Percentiles rank a stretch among this genome's conserved stretches.
These are phyloP conservation scores for Neoitamus cyanurus DNA, from an alignment of 2,888 invertebrate genomes.

Conservation along the genomic window DNA sequence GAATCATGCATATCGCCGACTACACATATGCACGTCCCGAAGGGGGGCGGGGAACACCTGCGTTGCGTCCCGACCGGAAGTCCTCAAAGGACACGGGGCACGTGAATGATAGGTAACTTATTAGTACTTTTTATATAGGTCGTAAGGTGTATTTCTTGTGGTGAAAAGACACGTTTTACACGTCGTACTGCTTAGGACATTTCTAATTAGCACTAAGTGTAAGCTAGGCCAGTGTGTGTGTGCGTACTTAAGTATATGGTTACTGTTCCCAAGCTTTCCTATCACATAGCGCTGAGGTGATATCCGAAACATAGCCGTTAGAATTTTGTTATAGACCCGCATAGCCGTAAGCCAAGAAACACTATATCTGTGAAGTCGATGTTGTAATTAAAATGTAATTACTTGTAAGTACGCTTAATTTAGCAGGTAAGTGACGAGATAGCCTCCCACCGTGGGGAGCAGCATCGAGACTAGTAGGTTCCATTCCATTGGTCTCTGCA, in stretches of 20 bases:
- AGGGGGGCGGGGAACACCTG: neutral
- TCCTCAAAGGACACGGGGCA: neutral
- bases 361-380: constrained; percentile 19
- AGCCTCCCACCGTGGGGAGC: neutral
- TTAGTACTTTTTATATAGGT: neutral
- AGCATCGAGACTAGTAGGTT: neutral
- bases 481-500: neutral
- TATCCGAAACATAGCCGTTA: constrained; percentile 25
- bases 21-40: neutral
- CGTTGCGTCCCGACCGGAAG: neutral
- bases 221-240: constrained; percentile 32
- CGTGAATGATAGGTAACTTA: neutral
- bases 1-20: neutral
- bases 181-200: constrained; percentile 8
- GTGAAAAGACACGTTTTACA: constrained; percentile 28
- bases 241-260: constrained; percentile 25
- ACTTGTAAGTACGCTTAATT: constrained; percentile 19
- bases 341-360: neutral
- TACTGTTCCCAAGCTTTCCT: constrained; percentile 36
- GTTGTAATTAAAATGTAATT: constrained; percentile 32
- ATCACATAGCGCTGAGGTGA: constrained; percentile 25
- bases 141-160: constrained; percentile 21
- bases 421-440: neutral
- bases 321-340: constrained; percentile 24
- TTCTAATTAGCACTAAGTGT: neutral